Base-by-base conservation (phyloP, 1,140 invertebrate genomes). In the Saccostrea cuccullata region DNA sequence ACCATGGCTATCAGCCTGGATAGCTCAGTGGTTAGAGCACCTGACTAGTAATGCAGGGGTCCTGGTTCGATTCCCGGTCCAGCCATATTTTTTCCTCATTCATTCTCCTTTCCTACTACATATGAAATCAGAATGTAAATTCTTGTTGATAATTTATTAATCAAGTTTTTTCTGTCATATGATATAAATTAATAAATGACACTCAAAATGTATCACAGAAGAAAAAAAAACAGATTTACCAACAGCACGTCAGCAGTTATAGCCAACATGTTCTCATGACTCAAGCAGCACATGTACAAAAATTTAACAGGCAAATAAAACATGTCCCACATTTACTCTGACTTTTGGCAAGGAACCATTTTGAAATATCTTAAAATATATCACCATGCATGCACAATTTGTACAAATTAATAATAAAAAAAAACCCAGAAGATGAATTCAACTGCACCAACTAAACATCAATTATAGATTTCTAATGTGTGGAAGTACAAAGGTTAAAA, bases 71-170 rank as follows among this genome's bases (percentile, higher is more conserved):
- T 36, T n/a, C n/a, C n/a, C n/a, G n/a, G n/a, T n/a, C n/a, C n/a
- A n/a, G n/a, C n/a, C n/a, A n/a, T n/a, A n/a, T n/a, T n/a, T n/a
- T n/a, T n/a, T n/a, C n/a, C n/a, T n/a, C n/a, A n/a, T n/a, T n/a
- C n/a, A n/a, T n/a, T n/a, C n/a, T n/a, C n/a, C n/a, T n/a, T 36
- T 36, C 30, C 30, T 36, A 36, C 30, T 36, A 36, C 30, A 36
- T 36, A 36, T 36, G 30, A 36, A 36, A 36, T 36, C 30, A 36
- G 30, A 36, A 36, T 36, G 5, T 47, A 47, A 47, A 47, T 17
- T 20, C n/a, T 64, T 64, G 17, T 64, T 64, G 17, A 64, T 30
- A 77, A 77, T 77, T 77, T 77, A 77, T 77, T 77, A 23, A 77
- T 77, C 70, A 77, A 12, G 70, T 26, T 77, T 67, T n/a, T 67